Base-by-base conservation (phyloP, 2,888 invertebrate species). In the Cheilosia urbana region DNA sequence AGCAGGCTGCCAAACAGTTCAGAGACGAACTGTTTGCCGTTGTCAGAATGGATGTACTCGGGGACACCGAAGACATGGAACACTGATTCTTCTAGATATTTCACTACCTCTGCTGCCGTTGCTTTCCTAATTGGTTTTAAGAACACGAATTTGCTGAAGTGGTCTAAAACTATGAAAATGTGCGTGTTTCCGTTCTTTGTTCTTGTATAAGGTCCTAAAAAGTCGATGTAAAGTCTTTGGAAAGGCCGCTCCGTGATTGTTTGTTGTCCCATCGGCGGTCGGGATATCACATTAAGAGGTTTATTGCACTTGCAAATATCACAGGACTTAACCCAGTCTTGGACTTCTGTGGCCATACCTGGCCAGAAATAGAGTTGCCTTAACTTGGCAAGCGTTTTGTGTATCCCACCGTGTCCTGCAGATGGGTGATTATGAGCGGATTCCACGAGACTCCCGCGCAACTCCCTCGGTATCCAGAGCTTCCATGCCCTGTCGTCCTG, bases 311-410 rank as follows among this genome's bases (percentile, higher is more conserved):
- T 34, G 2, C 34, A 34, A 11, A 34, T 9, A 9, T 34, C 34
- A 9, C 34, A 34, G 2, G 2, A 34, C 11, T 34, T 34, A 0
- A 34, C 2, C 34, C 34, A 34, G 2, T 9, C 11, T 34, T 34
- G 34, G 9, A 34, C 34, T 9, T 34, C 34, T 3, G 34, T 34
- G 9, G 34, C 34, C 34, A 34, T 34, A 2, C 49, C 47, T 17
- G 88, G 87, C 85, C 88, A 88, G 40, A 73, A 87, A 37, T 62
- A 88, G 11, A 40, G 17, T 51, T 49, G 19, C 40, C 11, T n/a
- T n/a, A 77, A 0, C 4, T 60, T 17, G 4, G 68, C 47, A 1
- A 47, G 21, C 6, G 69, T 76, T 49, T 82, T 77, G n/a, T 40
- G 13, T 7, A 77, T 40, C 1, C 80, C 82, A 4, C 42, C 45